Evolutionary conservation across 2,113 vertebrate genomes (phyloP).

Genomic region (Genyomyrus donnyi): DNA sequence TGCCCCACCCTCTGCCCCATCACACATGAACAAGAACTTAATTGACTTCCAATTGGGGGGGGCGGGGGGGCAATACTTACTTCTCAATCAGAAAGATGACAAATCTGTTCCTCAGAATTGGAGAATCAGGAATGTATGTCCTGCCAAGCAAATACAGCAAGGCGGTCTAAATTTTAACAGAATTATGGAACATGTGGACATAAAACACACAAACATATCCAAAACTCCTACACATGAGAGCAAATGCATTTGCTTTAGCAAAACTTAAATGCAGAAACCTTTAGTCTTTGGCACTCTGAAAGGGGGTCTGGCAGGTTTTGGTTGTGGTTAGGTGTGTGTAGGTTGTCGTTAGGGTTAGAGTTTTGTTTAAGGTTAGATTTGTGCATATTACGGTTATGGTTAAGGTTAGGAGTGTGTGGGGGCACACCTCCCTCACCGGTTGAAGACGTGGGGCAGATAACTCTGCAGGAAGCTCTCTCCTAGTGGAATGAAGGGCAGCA

Average conservation of each 20-base stretch:
- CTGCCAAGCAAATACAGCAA: constrained; percentile 38
- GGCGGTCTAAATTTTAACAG: not conserved
- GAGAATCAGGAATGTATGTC: constrained; percentile 50
- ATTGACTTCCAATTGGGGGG: too few species aligned
- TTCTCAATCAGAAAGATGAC: constrained; percentile 49
- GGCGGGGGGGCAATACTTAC: constrained; percentile 34
- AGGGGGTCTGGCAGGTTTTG: not conserved
- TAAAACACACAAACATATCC: not conserved
- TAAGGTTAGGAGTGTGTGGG: not conserved
- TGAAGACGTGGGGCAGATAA: constrained; percentile 67
- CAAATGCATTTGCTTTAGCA: not conserved
- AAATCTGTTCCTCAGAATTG: constrained; percentile 44
- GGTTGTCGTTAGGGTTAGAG: not conserved
- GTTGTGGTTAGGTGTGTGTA: not conserved
- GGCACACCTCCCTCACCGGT: constrained; percentile 53
- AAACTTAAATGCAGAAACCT: not conserved
- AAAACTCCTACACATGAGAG: not conserved
- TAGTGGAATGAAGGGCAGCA: constrained; percentile 70
- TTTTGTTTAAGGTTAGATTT: not conserved
- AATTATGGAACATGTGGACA: not conserved
- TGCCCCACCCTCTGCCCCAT: not conserved
- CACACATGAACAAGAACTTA: not conserved
- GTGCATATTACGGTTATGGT: not conserved
- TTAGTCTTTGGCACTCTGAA: not conserved
- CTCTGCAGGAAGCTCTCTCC: constrained; percentile 69